Evolutionary conservation across 2,888 invertebrate genomes (phyloP), one percentile per base, ranked within the genome.

Genomic region (Scaptomyza tumidula): DNA sequence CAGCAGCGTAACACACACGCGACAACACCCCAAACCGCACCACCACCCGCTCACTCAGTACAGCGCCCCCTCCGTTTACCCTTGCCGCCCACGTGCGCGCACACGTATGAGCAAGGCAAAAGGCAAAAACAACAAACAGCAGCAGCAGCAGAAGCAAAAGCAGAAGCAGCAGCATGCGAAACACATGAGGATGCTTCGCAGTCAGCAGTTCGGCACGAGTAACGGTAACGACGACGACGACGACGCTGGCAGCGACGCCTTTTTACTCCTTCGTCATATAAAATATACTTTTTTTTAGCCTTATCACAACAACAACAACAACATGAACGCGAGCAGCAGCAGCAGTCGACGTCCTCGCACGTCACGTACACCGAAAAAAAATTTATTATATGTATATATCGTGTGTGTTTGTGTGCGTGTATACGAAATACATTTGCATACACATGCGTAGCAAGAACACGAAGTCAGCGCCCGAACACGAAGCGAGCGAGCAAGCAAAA

Each of bases 241-340:
- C 70, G 62, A 53, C 78, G 68, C 58, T 59, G 52, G 63, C 82
- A 60, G 69, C 64, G 62, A 64, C 63, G 78, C 54, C 54, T 70
- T 60, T 77, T 84, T 80, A 86, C 88, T 86, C 86, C 86, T 86
- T 86, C 86, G 80, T 83, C 86, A 86, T 76, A 86, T 86, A 86
- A 81, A 88, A 75, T 78, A 80, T 78, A 78, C 41, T 79, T 75
- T 75, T 67, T 80, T 79, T 67, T 78, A 75, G 67, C 76, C 75
- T 83, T 80, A 85, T 87, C 80, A 81, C 78, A 82, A 83, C 76
- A 80, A 59, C 57, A 80, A 59, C 57, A 64, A 48, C 58, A 68
- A 44, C 44, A 46, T 37, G 46, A 57, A 50, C 61, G 61, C 29
- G 31, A 57, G 39, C 48, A 61, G 54, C 48, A 60, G 53, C 39